Base-by-base conservation (phyloP, 2,797 vertebrate genomes). In the Myotis planiceps region DNA sequence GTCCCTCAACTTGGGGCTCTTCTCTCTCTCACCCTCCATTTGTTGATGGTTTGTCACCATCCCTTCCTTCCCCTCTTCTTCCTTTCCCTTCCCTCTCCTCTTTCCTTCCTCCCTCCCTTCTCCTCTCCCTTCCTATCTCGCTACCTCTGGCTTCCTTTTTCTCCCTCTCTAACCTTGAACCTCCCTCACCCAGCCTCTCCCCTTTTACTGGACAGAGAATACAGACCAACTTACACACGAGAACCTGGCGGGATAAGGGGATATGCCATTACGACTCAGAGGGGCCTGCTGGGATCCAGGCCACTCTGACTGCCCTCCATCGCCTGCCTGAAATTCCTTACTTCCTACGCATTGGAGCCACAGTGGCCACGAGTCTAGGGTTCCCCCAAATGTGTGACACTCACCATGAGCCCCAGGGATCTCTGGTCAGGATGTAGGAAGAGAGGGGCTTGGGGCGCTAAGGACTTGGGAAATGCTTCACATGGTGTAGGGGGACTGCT, bases 241-340 rank as follows among this genome's bases (percentile, higher is more conserved):
- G 29, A 76, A 16, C 4, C 15, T 74, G n/a, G 18, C 16, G 14
- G 29, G 49, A 32, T 34, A 65, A 53, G 21, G 27, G 12, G 34
- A 4, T 2, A 3, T 39, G 58, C 14, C 3, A 9, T 13, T 1
- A 6, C 21, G 32, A 55, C 37, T 39, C 51, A 3, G 19, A 74
- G n/a, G 39, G 19, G 21, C 53, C 53, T 1, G 15, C 29, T 29
- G 63, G 9, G 4, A 14, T 16, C 65, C 3, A 10, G 39, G 5
- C 1, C n/a, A 2, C 42, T 23, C 16, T 34, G 47, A 19, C 4
- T 7, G 12, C 42, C 66, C 39, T 9, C 14, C 14, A 1, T 0
- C 1, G 16, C 21, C 68, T 29, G 3, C 29, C 51, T 18, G 18
- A 14, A 45, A 8, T 8, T 6, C 29, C 63, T 34, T 32, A 13